phyloP scores from a whole-genome alignment of 2,888 invertebrate species.

The Xylophagus ater region DNA sequence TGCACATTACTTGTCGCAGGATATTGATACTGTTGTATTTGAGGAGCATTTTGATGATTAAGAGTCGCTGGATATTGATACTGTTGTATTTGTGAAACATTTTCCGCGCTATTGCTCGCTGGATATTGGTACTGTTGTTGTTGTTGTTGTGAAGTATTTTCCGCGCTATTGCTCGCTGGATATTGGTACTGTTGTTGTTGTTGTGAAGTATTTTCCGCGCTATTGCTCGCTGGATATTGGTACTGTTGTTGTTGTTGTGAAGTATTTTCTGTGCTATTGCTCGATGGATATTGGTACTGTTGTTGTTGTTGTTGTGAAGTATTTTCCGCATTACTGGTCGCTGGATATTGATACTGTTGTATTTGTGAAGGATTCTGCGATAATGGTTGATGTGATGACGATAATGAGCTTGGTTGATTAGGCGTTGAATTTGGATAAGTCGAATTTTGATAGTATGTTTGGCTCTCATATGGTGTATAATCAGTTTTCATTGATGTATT shows the following conservation, averaged over 20 bases:
- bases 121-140: conserved; percentile 18
- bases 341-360: conserved; percentile 7
- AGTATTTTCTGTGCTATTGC: conserved; percentile 20
- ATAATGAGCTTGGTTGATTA: background rate
- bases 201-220: no score
- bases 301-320: conserved; percentile 21
- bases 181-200: conserved; percentile 16
- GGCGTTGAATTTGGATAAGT: no score
- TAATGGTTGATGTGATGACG: background rate
- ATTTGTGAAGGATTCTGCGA: background rate
- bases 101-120: conserved; percentile 17
- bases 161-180: conserved; percentile 12
- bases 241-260: conserved; percentile 19
- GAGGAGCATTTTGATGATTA: no score
- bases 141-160: no score
- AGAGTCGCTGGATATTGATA: conserved; percentile 10
- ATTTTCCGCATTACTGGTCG: conserved; percentile 1
- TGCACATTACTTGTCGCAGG: conserved; percentile 12
- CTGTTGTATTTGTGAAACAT: conserved; percentile 22
- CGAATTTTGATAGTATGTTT: conserved; percentile 1
- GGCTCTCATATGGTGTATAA: background rate
- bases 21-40: conserved; percentile 15
- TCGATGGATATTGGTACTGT: conserved; percentile 16
- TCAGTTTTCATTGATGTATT: conserved; percentile 2
- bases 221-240: conserved; percentile 9